Conservation (phyloP, 2,888 invertebrate genomes). For the Dasypolia templi region DNA sequence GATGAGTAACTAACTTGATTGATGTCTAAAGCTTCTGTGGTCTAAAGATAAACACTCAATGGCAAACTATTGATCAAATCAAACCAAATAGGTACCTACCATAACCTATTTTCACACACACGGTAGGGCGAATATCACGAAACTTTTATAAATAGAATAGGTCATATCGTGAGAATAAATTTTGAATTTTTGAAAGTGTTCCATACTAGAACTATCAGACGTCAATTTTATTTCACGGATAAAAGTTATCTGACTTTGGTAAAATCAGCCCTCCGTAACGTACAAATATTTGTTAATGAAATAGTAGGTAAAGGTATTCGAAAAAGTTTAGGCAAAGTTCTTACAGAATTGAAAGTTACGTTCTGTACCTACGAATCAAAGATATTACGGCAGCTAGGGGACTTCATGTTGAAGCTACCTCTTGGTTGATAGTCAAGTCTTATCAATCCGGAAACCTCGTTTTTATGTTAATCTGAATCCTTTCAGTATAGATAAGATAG, state of each 20-base stretch:
- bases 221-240: too few relatives aligned
- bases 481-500: constrained; percentile 36
- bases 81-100: neutral
- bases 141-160: too few relatives aligned
- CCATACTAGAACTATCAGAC: too few relatives aligned
- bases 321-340: neutral
- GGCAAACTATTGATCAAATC: neutral
- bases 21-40: neutral
- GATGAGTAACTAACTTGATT: neutral
- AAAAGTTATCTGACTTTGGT: too few relatives aligned
- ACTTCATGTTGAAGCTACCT: neutral
- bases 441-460: constrained; percentile 36
- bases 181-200: too few relatives aligned
- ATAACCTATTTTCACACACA: too few relatives aligned
- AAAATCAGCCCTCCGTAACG: too few relatives aligned
- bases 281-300: too few relatives aligned
- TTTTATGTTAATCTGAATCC: constrained; percentile 27
- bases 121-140: too few relatives aligned
- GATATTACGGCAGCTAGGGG: neutral
- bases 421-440: neutral
- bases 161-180: too few relatives aligned
- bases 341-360: too few relatives aligned
- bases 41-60: neutral
- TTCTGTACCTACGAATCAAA: neutral
- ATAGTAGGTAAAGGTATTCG: too few relatives aligned